Base-by-base conservation (phyloP, 2,797 vertebrate species). In the Eleutherodactylus coqui region DNA sequence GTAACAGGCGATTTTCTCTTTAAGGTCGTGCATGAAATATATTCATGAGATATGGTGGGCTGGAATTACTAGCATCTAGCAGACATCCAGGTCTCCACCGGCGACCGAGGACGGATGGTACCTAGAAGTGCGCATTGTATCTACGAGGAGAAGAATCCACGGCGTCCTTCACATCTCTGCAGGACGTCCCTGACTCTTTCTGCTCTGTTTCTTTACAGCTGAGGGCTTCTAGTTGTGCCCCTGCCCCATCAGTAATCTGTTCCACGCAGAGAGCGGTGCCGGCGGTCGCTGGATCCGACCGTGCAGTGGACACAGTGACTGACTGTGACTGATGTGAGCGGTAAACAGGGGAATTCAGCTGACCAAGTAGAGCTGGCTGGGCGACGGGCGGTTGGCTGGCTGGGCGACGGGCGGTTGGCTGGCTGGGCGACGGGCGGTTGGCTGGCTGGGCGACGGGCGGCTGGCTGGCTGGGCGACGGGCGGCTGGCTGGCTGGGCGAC, bases 341-440 rank as follows among this genome's bases (percentile, higher is more conserved):
- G 64, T 85, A 79, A 85, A 79, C 76, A 79, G 62, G n/a, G 47
- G 70, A 85, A 79, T 85, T 79, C 83, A 85, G 83, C 83, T 85
- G 83, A 85, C 83, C 72, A 79, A 79, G 75, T 67, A 69, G n/a
- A 27, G 47, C 77, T 78, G n/a, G n/a, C n/a, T n/a, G n/a, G n/a
- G n/a, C n/a, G n/a, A n/a, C n/a, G n/a, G n/a, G n/a, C n/a, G n/a
- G n/a, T n/a, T 67, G 75, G 69, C 83, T 77, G 58, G 43, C 62
- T 27, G 64, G 83, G 78, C 43, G 69, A 78, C 77, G 83, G 58
- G 24, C 58, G 36, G 45, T 55, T 84, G 83, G 77, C 83, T 69
- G 55, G 82, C 62, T n/a, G n/a, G n/a, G n/a, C n/a, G n/a, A n/a
- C n/a, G n/a, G n/a, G n/a, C n/a, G n/a, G n/a, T n/a, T 67, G 75